These are phyloP conservation scores for Myiotriccus ornatus DNA, from an alignment of 2,797 vertebrate species.

Conservation along the genomic window DNA sequence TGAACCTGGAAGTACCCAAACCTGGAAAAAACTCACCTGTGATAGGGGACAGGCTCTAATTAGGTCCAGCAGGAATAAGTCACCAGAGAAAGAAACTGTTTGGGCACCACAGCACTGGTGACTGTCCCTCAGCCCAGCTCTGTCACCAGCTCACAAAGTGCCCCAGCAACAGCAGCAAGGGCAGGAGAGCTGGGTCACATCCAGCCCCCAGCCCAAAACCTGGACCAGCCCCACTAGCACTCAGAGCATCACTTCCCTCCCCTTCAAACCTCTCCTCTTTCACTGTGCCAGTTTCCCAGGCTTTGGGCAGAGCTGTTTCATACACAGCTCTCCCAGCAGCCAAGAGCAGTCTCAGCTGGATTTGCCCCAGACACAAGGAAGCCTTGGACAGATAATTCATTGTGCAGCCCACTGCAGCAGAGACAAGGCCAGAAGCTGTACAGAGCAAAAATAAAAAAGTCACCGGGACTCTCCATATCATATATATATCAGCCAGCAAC, in stretches of 20 bases:
- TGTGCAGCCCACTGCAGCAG: not conserved
- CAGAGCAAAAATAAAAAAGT: slow-evolving; percentile 63
- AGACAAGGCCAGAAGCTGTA: slow-evolving; percentile 56
- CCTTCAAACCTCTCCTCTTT: not conserved
- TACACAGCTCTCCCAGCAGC: not conserved
- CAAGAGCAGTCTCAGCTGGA: not conserved
- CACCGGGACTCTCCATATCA: slow-evolving; percentile 57
- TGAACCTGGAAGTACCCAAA: not conserved
- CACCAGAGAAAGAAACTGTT: not conserved
- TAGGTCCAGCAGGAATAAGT: not conserved
- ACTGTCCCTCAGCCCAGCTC: not conserved
- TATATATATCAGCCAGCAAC: slow-evolving; percentile 69
- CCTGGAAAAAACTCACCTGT: not conserved
- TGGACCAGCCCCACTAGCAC: not conserved
- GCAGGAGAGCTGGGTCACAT: not conserved
- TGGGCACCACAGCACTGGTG: not conserved
- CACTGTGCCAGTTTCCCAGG: fast-evolving
- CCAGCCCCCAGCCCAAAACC: not conserved
- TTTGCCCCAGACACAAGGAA: slow-evolving; percentile 63
- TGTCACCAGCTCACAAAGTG: not conserved
- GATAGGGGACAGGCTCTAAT: not conserved
- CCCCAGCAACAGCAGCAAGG: fast-evolving
- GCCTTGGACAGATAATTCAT: slow-evolving; percentile 71
- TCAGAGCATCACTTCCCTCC: not conserved
- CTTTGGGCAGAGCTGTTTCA: not conserved